Percentiles rank a stretch among this genome's conserved stretches.
These are phyloP conservation scores for Pimephales promelas DNA, from an alignment of 2,113 vertebrate genomes.

Conservation along the genomic window DNA sequence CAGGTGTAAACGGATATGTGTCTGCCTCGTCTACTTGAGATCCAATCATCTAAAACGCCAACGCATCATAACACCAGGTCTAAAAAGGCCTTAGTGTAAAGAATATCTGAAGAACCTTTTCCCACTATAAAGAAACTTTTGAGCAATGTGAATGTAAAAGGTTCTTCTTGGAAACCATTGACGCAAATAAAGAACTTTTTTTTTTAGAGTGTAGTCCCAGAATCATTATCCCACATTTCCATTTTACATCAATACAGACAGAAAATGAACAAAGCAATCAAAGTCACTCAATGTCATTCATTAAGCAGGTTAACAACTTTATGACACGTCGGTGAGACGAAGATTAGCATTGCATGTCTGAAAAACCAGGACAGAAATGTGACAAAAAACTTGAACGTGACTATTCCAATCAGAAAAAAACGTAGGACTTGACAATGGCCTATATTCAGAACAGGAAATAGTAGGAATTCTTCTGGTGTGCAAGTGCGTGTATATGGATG, in stretches of 20 bases:
- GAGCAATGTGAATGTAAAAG: neutral
- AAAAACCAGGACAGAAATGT: conserved; percentile 52
- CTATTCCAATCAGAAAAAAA: conserved; percentile 42
- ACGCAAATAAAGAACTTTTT: neutral
- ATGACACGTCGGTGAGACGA: neutral
- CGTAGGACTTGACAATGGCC: conserved; percentile 14
- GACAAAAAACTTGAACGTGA: conserved; percentile 42
- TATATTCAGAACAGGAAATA: conserved; percentile 42
- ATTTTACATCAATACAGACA: neutral
- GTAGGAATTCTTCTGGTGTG: conserved; percentile 33
- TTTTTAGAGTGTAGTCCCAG: neutral
- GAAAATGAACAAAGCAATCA: conserved; percentile 9
- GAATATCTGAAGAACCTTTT: neutral
- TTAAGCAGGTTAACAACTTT: conserved; percentile 31
- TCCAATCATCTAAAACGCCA: too few species aligned
- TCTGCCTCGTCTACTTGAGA: too few species aligned
- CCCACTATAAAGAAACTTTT: neutral
- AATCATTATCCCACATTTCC: neutral
- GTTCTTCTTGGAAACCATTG: neutral
- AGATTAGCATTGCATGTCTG: neutral
- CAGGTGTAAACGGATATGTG: too few species aligned
- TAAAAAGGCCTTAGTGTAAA: neutral
- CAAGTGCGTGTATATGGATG: conserved; percentile 30
- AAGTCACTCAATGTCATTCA: conserved; percentile 33
- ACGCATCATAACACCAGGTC: too few species aligned